These are phyloP conservation scores for Aspidapion aeneum DNA, from an alignment of 2,888 invertebrate species.

Conservation along the genomic window DNA sequence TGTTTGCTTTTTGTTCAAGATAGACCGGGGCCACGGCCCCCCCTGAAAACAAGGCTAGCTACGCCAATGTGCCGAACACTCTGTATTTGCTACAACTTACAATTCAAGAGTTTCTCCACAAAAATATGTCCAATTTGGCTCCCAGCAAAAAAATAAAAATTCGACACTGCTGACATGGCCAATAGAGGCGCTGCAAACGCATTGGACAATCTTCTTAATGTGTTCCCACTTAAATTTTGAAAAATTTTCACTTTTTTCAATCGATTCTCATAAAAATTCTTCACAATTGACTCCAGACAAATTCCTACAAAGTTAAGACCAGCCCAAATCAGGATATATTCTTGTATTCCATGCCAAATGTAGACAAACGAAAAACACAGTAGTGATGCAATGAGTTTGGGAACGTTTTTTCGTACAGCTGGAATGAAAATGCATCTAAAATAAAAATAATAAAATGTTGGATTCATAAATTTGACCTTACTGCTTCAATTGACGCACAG, in stretches of 20 bases:
- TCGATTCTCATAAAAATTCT: slow-evolving; percentile 48
- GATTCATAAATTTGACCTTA: too few relatives aligned
- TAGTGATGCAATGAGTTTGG: slow-evolving; percentile 68
- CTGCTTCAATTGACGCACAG: too few relatives aligned
- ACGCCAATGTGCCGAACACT: too few relatives aligned
- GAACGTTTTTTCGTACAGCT: slow-evolving; percentile 43
- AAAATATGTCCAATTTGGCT: slow-evolving; percentile 70
- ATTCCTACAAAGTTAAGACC: slow-evolving; percentile 80
- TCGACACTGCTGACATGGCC: slow-evolving; percentile 77
- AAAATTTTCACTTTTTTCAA: slow-evolving; percentile 40
- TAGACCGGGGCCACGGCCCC: too few relatives aligned
- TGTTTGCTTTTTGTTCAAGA: too few relatives aligned
- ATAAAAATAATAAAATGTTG: slow-evolving; percentile 38
- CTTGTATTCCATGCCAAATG: slow-evolving; percentile 85
- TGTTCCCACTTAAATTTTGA: slow-evolving; percentile 25
- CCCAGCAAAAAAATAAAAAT: slow-evolving; percentile 84
- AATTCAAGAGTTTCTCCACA: slow-evolving; percentile 56
- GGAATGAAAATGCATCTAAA: slow-evolving; percentile 83
- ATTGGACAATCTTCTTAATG: slow-evolving; percentile 62
- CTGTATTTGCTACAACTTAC: too few relatives aligned
- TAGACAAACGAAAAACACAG: slow-evolving; percentile 80
- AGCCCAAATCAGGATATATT: slow-evolving; percentile 82
- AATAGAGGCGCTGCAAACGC: slow-evolving; percentile 66
- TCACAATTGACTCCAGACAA: slow-evolving; percentile 64
- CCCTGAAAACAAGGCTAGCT: too few relatives aligned